Base-by-base conservation (phyloP, 2,113 vertebrate genomes). In the Otis tarda region DNA sequence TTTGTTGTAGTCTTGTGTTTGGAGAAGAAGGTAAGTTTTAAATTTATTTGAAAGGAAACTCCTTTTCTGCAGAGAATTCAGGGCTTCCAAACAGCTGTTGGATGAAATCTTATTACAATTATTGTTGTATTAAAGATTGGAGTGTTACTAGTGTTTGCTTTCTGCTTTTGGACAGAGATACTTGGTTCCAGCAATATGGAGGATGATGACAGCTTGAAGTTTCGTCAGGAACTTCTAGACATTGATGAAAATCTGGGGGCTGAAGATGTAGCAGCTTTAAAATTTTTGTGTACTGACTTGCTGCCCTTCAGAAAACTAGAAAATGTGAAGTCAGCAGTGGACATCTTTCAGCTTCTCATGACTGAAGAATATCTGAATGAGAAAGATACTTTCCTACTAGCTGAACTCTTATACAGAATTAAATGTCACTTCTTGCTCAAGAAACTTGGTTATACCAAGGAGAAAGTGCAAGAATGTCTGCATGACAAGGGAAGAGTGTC, bases 251-350 rank as follows among this genome's bases (percentile, higher is more conserved):
- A 93, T 41, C 83, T 98, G 65, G 96, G 77, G 24, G 18, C 25
- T 50, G 89, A 95, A 57, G 97, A 98, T 14, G 84, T 98, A 80
- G 96, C 94, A 67, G 82, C 86, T 69, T 79, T 98, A 43, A 98
- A 98, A 94, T 98, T 98, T 94, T 97, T 98, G 57, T 98, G 98
- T 89, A 63, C 4, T 52, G 98, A 96, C 64, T 86, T 96, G 7
- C 30, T 98, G 31, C 9, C 73, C 20, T 10, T 57, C 22, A 94
- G 27, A 86, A 97, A 79, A 64, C 89, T 98, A 35, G 96, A 97
- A 89, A 3, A 4, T 5, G 89, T 92, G 25, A 37, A 74, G 33
- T 95, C 97, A 28, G 97, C 95, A 53, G 24, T 37, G 17, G 95
- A 98, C 6, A 83, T 98, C 45, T 98, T 98, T 73, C 19, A 75